Percentiles rank a stretch among this genome's conserved stretches.
These are phyloP conservation scores for Orgyia antiqua DNA, from an alignment of 2,888 invertebrate species.

Conservation along the genomic window DNA sequence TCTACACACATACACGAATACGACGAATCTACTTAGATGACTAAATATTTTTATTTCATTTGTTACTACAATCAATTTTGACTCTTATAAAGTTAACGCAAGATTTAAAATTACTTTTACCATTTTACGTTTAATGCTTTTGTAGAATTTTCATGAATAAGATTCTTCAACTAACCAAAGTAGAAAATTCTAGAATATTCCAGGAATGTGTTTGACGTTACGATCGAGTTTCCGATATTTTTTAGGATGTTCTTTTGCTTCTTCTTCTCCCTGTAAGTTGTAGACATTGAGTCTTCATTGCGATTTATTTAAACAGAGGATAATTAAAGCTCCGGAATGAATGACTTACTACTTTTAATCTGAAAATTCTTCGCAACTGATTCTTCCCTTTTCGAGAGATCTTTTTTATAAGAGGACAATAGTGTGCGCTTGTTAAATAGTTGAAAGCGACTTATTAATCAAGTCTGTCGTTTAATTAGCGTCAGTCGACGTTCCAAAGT, in stretches of 20 bases:
- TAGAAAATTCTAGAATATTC: conserved; percentile 44
- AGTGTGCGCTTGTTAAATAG: conserved; percentile 61
- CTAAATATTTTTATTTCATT: conserved; percentile 20
- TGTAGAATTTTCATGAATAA: conserved; percentile 20
- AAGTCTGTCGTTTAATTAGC: conserved; percentile 61
- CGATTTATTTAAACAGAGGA: conserved; percentile 72
- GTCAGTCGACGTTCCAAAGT: conserved; percentile 39
- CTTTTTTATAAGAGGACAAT: conserved; percentile 62
- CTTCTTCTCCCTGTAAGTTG: conserved; percentile 37
- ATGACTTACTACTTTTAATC: conserved; percentile 64
- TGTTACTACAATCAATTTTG: conserved; percentile 1
- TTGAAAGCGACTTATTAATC: conserved; percentile 63
- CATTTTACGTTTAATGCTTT: conserved; percentile 13
- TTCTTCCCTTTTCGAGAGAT: conserved; percentile 45
- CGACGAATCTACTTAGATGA: conserved; percentile 16
- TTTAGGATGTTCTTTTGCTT: conserved; percentile 44
- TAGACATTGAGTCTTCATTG: conserved; percentile 53
- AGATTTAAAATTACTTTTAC: conserved; percentile 6
- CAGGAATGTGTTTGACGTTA: conserved; percentile 53
- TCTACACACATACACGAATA: conserved; percentile 33
- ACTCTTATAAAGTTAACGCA: not conserved
- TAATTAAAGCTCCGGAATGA: conserved; percentile 68
- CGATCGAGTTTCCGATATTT: conserved; percentile 43
- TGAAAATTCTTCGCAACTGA: conserved; percentile 44
- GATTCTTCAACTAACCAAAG: conserved; percentile 38